Evolutionary conservation across 2,888 invertebrate genomes (phyloP), one percentile per base, ranked within the genome.

Genomic region (Tryphoninae sp.): DNA sequence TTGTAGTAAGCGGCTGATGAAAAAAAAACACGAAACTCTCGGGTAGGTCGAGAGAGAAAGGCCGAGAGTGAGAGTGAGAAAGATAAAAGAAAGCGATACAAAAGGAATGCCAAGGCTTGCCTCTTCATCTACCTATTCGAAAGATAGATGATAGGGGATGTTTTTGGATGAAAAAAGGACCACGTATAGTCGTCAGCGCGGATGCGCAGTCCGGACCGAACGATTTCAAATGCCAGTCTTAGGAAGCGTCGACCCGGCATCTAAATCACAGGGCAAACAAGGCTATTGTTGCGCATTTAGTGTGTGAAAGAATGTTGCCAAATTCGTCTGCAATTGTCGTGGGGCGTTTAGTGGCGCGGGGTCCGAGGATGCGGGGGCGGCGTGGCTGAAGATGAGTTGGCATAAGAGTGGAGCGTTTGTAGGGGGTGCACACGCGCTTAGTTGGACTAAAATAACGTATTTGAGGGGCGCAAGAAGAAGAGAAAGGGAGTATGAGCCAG

Each of bases 181-280:
- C 58, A 59, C 68, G 77, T 68, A 42, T 45, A 76, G 82, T 82
- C 69, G 69, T 77, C 67, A 59, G 64, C 71, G 78, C 62, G 69
- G 68, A 51, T 76, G 78, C 58, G 64, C 26, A 74, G 75, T 72
- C 67, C 75, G 23, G 78, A 33, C 61, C 40, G 23, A 58, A 68
- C 71, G 68, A 80, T 40, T 55, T 69, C 58, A 53, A 69, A 69
- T 73, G 73, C 19, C 40, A 61, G 79, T 74, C 69, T 80, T 55
- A 59, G 81, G 82, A 83, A 84, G 84, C 85, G 83, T 86, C 84
- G 84, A 86, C 84, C 81, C 84, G 84, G 83, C 84, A 85, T 84
- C 89, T 90, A 90, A 91, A 91, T 91, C 91, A 90, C 86, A 89
- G 89, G 79, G 86, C 88, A 91, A 91, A 91, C 90, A 90, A 91